Conservation (phyloP, 2,888 invertebrate species). For the Polyommatus icarus region DNA sequence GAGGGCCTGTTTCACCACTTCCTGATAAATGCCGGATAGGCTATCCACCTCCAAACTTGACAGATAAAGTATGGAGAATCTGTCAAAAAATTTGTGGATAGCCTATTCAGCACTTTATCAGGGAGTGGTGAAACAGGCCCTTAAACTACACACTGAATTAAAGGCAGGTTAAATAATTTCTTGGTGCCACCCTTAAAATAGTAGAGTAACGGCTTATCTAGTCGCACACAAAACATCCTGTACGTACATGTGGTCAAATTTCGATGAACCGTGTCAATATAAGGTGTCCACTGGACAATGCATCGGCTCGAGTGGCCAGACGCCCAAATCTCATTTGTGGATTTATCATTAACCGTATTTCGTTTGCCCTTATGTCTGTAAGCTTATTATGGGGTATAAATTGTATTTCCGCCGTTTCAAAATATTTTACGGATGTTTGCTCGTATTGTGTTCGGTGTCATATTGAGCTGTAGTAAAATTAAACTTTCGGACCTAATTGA, state of each 20-base stretch:
- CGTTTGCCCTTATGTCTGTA: conserved; percentile 71
- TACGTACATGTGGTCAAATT: conserved; percentile 57
- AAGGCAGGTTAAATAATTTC: too few species aligned
- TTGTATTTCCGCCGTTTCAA: conserved; percentile 72
- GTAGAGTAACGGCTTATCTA: not conserved
- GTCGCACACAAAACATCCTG: conserved; percentile 51
- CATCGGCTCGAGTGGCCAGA: conserved; percentile 74
- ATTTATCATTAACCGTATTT: conserved; percentile 80
- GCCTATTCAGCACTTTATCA: too few species aligned
- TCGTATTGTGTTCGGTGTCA: conserved; percentile 28
- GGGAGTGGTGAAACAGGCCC: too few species aligned
- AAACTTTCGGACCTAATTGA: not conserved
- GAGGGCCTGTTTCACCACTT: too few species aligned
- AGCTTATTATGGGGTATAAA: conserved; percentile 77
- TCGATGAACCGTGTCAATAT: conserved; percentile 65
- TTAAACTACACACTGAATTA: too few species aligned
- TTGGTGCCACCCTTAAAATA: not conserved
- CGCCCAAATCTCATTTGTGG: conserved; percentile 80
- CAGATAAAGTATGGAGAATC: too few species aligned
- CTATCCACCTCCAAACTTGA: too few species aligned
- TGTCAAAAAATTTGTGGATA: too few species aligned
- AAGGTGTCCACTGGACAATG: conserved; percentile 76
- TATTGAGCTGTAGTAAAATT: not conserved
- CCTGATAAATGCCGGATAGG: too few species aligned
- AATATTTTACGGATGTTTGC: conserved; percentile 66